These are phyloP conservation scores for Macrosiphum euphorbiae DNA, from an alignment of 2,888 invertebrate genomes.

Conservation along the genomic window DNA sequence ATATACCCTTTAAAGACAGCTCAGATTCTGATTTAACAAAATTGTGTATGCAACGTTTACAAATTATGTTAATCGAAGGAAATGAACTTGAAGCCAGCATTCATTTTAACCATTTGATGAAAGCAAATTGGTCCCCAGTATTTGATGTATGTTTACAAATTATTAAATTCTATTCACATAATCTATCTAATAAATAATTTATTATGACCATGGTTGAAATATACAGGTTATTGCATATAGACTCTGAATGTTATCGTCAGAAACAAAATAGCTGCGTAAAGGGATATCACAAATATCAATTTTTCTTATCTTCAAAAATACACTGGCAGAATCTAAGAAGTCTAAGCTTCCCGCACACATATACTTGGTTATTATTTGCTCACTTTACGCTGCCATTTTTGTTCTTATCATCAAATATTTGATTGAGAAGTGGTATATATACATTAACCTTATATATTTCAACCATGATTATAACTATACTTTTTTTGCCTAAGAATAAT, in stretches of 20 bases:
- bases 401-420: no score
- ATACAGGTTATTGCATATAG: no score
- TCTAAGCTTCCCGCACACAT: no score
- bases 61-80: conserved; percentile 16
- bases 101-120: background rate
- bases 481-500: background rate
- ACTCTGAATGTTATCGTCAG: no score
- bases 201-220: background rate
- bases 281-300: no score
- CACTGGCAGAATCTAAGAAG: no score
- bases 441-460: no score
- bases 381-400: no score
- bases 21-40: background rate
- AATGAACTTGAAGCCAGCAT: background rate
- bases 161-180: background rate
- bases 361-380: no score
- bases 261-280: no score
- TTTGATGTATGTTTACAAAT: conserved; percentile 29
- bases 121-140: background rate
- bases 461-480: background rate
- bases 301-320: no score
- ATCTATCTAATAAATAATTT: background rate
- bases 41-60: background rate
- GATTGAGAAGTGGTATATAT: no score
- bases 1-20: background rate